Evolutionary conservation across 2,888 invertebrate species (phyloP), one percentile per base, ranked within the genome.

Genomic region (Eueremaeus valkanovi): DNA sequence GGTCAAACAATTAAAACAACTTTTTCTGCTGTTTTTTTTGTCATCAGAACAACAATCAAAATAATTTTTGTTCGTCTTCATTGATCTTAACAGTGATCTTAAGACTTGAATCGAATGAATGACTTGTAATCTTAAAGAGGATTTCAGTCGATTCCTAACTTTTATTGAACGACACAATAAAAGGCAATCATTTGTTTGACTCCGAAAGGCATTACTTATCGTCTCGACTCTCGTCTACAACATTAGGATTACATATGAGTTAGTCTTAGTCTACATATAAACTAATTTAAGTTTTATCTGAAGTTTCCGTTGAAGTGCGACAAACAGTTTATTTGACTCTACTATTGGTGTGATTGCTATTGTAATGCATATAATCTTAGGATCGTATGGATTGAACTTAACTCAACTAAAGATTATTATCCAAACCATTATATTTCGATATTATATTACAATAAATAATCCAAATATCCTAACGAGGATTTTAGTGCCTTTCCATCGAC

Each of bases 261-360:
- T 24, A 13, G 24, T 27, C 11, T 55, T 9, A 55, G 55, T 55
- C 27, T 27, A 24, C 24, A 55, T 55, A 55, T 55, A 55, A 55
- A 55, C 55, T 55, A 55, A 55, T 55, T 55, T 55, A 55, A 55
- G 55, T 55, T 55, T 55, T 55, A 55, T 55, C 55, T 24, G 13
- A 55, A 55, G 55, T 55, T 55, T n/a, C n/a, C 27, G 55, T 1
- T 11, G 55, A 24, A 55, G 55, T 27, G 55, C 18, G 27, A 55
- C 55, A 27, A 24, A 27, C 55, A 6, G 51, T 45, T 36, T 36
- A 36, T 36, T 11, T 8, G 36, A 5, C 36, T 36, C 11, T 36
- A 5, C 36, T 36, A 36, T 11, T 8, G 36, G 5, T 36, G 36
- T 36, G 36, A 36, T 36, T 36, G 36, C 11, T 8, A 8, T 36